Evolutionary conservation across 2,888 invertebrate genomes (phyloP), one percentile per base, ranked within the genome.

Genomic region (Labia minor): DNA sequence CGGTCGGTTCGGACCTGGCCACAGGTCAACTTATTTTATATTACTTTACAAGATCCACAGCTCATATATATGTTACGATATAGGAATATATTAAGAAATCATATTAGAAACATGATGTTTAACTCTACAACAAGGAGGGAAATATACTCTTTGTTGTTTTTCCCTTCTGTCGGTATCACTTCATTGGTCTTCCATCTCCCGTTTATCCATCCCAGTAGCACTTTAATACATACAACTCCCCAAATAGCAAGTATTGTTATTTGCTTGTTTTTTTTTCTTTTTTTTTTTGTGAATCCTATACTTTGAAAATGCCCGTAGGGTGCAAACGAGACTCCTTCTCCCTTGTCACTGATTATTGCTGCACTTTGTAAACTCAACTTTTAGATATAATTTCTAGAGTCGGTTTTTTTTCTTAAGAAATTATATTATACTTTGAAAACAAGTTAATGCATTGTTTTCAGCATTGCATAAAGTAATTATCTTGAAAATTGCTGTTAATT

Each of bases 371-470:
- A 49, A 49, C 49, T 49, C n/a, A 49, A 11, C 14, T 49, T 49
- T 49, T 16, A n/a, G 14, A 49, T n/a, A n/a, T 49, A n/a, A n/a
- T 49, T 49, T 49, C n/a, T n/a, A n/a, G n/a, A n/a, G n/a, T n/a
- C n/a, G n/a, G n/a, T n/a, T 49, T 49, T 49, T 49, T 49, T 49
- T 49, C 16, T 49, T 16, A 49, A 49, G 16, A n/a, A 49, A 49
- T 49, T 49, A 49, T 49, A n/a, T n/a, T 49, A 49, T 49, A 49
- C 49, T 49, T 49, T 49, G 49, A 14, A 49, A 49, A 49, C 49
- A 49, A 8, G 49, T 49, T 49, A 49, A 49, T 49, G 49, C 49
- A 49, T 11, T 49, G 49, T 49, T 49, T 49, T 49, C 16, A 14
- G 16, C 49, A 49, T 49, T 49, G 49, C 49, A 49, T 49, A 49